Evolutionary conservation across 1,140 invertebrate species (phyloP).

Genomic region (Ridgeia piscesae): DNA sequence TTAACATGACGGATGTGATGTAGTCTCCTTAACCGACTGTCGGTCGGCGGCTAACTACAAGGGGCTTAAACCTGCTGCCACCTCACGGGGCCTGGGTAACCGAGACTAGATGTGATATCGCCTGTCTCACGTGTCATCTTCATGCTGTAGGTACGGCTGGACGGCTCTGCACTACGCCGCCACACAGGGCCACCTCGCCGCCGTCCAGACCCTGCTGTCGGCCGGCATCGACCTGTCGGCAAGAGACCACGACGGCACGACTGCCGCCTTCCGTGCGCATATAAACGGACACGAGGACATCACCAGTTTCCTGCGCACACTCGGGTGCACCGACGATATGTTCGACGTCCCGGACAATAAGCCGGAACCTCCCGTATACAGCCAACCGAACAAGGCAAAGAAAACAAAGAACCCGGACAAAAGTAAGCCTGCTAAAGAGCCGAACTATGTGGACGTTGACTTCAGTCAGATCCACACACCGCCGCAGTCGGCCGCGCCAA

Average conservation of each 20-base stretch:
- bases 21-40: too few species aligned
- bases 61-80: too few species aligned
- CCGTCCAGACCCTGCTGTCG: slow-evolving; percentile 10
- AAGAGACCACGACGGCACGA: slow-evolving; percentile 28
- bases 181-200: slow-evolving; percentile 24
- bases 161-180: slow-evolving; percentile 27
- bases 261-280: slow-evolving; percentile 27
- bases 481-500: not conserved
- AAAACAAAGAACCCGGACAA: not conserved
- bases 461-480: not conserved
- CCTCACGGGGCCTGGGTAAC: too few species aligned
- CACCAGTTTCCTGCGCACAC: not conserved
- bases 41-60: too few species aligned
- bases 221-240: slow-evolving; percentile 15
- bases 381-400: not conserved
- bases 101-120: too few species aligned
- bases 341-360: not conserved
- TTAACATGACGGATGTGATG: too few species aligned
- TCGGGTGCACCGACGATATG: not conserved
- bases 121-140: not conserved
- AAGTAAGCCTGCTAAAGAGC: not conserved
- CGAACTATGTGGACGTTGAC: not conserved
- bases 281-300: slow-evolving; percentile 24
- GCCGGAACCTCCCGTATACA: not conserved
- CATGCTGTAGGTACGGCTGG: slow-evolving; percentile 28